Evolutionary conservation across 2,797 vertebrate species (phyloP), one percentile per base, ranked within the genome.

Genomic region (Sebastiscus albofasciatus): DNA sequence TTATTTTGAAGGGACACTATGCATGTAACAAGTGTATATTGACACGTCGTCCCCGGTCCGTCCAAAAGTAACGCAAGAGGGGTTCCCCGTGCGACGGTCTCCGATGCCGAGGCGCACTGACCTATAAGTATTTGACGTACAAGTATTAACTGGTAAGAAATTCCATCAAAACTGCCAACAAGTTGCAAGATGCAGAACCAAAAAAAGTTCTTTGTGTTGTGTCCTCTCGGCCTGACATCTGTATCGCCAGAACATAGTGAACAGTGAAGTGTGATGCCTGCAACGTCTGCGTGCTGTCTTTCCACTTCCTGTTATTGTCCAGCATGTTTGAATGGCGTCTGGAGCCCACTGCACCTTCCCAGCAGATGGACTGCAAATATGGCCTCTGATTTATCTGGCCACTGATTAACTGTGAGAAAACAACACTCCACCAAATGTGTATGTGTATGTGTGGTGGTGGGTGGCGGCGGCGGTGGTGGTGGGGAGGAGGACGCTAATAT

Each of bases 321-420:
- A 85, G 92, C 91, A 72, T 83, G 92, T 93, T 89, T 91, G 93
- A 94, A 89, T 89, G 91, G 89, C 85, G 89, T 90, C 83, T 86
- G 88, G 89, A 95, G 89, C 83, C 89, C 90, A 65, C 91, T 93
- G 93, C 93, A 95, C 94, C 95, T 94, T 95, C 92, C 89, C 93
- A 94, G 94, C 95, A 96, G 95, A 96, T 95, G 94, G 95, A 95
- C 90, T 61, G 91, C 94, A 95, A 95, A 96, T 95, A 95, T 95
- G 95, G 94, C 90, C 94, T 91, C 93, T 93, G 89, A 89, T 93
- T 96, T 95, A 94, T 95, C 94, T 95, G 93, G 93, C 94, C 94
- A 92, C 93, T 92, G 94, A 95, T 94, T 94, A 95, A 92, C 94
- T 94, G 95, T 94, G 94, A 95, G 94, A 95, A 93, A 94, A 93